Conservation (phyloP, 1,140 invertebrate species). For the Drosophila mojavensis region DNA sequence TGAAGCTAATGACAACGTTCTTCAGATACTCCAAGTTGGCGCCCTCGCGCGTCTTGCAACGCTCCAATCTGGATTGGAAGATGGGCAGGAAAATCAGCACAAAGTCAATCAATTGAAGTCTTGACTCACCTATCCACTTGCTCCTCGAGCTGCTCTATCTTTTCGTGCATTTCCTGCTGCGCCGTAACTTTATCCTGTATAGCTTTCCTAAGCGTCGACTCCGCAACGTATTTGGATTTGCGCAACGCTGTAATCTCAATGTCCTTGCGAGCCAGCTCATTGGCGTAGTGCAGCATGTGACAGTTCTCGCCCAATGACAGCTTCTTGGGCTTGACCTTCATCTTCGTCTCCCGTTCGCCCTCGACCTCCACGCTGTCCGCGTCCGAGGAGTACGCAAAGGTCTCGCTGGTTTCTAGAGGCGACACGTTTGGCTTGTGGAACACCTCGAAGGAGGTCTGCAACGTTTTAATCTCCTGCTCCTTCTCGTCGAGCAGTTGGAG, state of each 20-base stretch:
- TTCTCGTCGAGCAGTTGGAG: conserved; percentile 91
- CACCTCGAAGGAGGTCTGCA: conserved; percentile 87
- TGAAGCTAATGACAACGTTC: conserved; percentile 93
- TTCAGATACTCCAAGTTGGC: conserved; percentile 96
- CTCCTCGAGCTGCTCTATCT: conserved; percentile 86
- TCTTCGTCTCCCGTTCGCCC: conserved; percentile 59
- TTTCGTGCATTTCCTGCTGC: conserved; percentile 86
- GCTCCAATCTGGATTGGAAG: conserved; percentile 86
- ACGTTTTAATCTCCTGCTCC: conserved; percentile 89
- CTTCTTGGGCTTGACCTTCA: conserved; percentile 77
- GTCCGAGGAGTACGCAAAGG: conserved; percentile 61
- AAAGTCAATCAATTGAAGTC: not conserved
- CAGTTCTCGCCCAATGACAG: conserved; percentile 84
- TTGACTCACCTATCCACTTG: conserved; percentile 86
- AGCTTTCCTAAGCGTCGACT: conserved; percentile 88
- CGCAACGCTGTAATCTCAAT: conserved; percentile 90
- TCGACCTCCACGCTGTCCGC: conserved; percentile 61
- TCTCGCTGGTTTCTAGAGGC: conserved; percentile 40
- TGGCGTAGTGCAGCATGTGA: conserved; percentile 92
- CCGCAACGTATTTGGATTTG: conserved; percentile 89
- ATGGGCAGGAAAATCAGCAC: not conserved
- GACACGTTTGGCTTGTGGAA: conserved; percentile 66
- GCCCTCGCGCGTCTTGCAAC: conserved; percentile 91
- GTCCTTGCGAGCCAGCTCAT: conserved; percentile 92
- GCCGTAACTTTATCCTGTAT: conserved; percentile 86